Evolutionary conservation across 2,113 vertebrate species (phyloP).

Genomic region (Irena cyanogastra): DNA sequence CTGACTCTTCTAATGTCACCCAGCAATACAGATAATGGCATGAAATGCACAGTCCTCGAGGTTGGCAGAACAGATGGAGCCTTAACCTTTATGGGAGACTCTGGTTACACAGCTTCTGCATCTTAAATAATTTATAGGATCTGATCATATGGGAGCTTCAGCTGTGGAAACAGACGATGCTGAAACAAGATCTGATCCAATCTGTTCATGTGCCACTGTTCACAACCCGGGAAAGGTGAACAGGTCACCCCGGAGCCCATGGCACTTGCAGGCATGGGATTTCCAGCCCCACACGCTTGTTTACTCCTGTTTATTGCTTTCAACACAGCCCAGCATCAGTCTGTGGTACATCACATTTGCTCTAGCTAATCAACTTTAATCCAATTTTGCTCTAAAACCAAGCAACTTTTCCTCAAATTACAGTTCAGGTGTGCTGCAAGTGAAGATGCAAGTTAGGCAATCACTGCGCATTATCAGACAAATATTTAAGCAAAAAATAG

Average conservation of each 20-base stretch:
- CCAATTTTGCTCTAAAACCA: not conserved
- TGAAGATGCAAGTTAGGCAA: not conserved
- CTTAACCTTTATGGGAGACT: conserved; percentile 64
- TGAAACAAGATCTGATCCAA: conserved; percentile 71
- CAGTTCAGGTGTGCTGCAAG: not conserved
- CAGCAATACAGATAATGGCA: conserved; percentile 20
- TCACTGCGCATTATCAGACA: not conserved
- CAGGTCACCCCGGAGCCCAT: conserved; percentile 41
- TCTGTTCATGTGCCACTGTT: conserved; percentile 63
- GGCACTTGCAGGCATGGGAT: not conserved
- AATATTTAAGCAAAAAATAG: not conserved
- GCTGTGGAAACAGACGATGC: conserved; percentile 66
- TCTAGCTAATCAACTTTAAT: not conserved
- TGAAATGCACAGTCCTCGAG: conserved; percentile 50
- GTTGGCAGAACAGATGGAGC: conserved; percentile 60
- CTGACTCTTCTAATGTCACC: conserved; percentile 41
- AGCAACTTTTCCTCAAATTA: not conserved
- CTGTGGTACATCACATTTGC: not conserved
- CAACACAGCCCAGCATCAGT: not conserved
- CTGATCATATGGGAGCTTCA: conserved; percentile 66
- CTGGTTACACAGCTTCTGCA: conserved; percentile 60
- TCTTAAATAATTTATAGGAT: conserved; percentile 74
- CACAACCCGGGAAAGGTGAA: conserved; percentile 44
- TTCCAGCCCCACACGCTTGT: conserved; percentile 44
- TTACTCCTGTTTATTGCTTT: conserved; percentile 35